These are phyloP conservation scores for Amphibalanus amphitrite DNA, from an alignment of 1,140 invertebrate genomes.

Conservation along the genomic window DNA sequence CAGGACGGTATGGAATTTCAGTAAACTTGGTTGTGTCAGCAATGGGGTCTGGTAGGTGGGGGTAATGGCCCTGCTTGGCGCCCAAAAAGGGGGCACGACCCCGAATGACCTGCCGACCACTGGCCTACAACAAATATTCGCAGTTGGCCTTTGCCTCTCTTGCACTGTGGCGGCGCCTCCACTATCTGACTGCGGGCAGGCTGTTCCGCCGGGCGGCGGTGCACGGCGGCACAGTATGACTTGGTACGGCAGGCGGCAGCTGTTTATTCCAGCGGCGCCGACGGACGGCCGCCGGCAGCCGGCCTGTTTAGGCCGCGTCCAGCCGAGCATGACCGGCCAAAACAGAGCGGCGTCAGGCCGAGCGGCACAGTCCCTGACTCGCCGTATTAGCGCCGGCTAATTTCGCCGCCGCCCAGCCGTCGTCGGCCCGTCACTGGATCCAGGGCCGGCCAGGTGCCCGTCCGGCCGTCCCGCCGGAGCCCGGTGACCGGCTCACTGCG, in stretches of 20 bases:
- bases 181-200: background rate
- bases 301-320: background rate
- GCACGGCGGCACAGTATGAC: background rate
- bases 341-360: background rate
- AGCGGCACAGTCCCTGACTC: background rate
- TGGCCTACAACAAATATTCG: too few relatives aligned
- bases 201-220: background rate
- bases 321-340: background rate
- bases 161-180: too few relatives aligned
- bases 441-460: background rate
- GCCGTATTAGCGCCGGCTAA: background rate
- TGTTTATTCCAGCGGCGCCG: background rate
- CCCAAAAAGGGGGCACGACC: too few relatives aligned
- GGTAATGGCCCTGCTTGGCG: too few relatives aligned
- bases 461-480: too few relatives aligned
- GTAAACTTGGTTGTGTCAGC: too few relatives aligned
- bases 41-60: too few relatives aligned
- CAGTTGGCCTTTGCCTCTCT: too few relatives aligned
- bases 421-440: background rate
- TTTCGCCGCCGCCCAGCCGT: background rate
- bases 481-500: too few relatives aligned
- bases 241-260: background rate
- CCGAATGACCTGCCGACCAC: too few relatives aligned
- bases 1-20: too few relatives aligned
- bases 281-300: background rate